Percentiles rank a stretch among this genome's conserved stretches.
phyloP scores from a whole-genome alignment of 2,113 vertebrate genomes.

The Poicephalus meyeri region DNA sequence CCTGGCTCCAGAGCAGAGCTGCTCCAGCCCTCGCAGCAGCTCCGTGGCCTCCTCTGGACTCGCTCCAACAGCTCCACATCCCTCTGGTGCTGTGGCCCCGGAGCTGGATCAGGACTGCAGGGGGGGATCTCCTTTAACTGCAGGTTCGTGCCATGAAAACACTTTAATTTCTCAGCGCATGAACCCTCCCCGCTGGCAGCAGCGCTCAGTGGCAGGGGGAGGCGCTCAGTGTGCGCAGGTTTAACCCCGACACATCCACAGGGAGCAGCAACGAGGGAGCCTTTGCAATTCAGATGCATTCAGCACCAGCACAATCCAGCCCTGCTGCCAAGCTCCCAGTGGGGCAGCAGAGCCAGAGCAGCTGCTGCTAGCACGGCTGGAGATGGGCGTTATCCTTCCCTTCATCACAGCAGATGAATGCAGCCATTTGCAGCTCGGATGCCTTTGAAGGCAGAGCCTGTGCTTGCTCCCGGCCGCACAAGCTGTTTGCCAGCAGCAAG shows the following conservation, averaged over 20 bases:
- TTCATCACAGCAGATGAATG: neutral
- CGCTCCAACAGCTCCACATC: too few relatives aligned
- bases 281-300: constrained; percentile 2
- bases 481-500: neutral
- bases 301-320: neutral
- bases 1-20: too few relatives aligned
- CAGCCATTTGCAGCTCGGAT: neutral
- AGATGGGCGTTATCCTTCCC: neutral
- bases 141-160: neutral
- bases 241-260: neutral
- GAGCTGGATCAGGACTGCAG: too few relatives aligned
- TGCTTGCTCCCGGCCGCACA: neutral
- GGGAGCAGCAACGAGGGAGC: neutral
- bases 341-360: neutral
- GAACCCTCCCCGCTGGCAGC: neutral
- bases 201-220: neutral
- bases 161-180: neutral
- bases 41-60: too few relatives aligned
- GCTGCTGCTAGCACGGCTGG: neutral
- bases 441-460: neutral
- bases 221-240: neutral
- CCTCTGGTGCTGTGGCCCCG: too few relatives aligned
- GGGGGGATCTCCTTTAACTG: neutral
- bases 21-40: too few relatives aligned
- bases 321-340: neutral